phyloP scores from a whole-genome alignment of 2,113 vertebrate species.

The Alaudala cheleensis region DNA sequence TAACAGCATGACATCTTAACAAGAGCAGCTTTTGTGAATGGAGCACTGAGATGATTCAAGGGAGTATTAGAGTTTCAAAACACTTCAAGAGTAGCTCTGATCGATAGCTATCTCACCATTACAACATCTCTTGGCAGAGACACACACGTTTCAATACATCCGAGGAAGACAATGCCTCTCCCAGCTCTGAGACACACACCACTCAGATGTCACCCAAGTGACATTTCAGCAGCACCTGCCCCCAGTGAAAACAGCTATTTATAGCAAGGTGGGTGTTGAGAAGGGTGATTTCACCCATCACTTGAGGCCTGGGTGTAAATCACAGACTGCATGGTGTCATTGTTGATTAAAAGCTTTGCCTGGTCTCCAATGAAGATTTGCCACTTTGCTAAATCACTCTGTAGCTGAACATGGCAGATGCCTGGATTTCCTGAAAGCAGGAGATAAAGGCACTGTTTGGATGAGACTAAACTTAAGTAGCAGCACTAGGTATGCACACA shows the following conservation, averaged over 20 bases:
- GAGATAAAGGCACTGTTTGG: not conserved
- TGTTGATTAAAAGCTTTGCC: constrained; percentile 9
- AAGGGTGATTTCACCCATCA: not conserved
- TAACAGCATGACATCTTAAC: not conserved
- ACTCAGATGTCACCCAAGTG: not conserved
- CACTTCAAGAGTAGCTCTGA: not conserved
- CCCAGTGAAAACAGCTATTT: not conserved
- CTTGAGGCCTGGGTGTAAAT: not conserved
- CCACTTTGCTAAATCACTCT: not conserved
- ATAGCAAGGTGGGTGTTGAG: not conserved
- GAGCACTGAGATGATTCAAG: not conserved
- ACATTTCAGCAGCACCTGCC: not conserved
- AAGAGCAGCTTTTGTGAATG: not conserved
- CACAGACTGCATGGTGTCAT: not conserved
- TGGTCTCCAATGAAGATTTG: not conserved
- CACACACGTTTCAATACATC: not conserved
- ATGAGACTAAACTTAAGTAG: not conserved
- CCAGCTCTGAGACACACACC: not conserved
- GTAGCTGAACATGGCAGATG: not conserved
- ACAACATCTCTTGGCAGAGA: not conserved
- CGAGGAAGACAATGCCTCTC: not conserved
- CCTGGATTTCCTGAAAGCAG: not conserved
- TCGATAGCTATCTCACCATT: not conserved
- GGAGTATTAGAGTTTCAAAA: not conserved
- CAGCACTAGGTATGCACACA: not conserved